Evolutionary conservation across 2,113 vertebrate species (phyloP), one percentile per base, ranked within the genome.

Genomic region (Elgaria multicarinata): DNA sequence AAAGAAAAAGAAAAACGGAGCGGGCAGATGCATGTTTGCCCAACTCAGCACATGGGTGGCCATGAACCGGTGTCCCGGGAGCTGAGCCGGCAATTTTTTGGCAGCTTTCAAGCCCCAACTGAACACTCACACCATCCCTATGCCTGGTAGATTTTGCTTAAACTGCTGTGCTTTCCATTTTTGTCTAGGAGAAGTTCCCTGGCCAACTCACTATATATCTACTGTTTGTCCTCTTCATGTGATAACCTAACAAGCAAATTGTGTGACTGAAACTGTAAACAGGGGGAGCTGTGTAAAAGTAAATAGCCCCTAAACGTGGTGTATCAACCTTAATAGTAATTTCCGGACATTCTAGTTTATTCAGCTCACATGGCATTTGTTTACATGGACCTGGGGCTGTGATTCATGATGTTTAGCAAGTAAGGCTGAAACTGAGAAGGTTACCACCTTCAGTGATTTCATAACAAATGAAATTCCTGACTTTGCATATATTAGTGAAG

Each of bases 391-490:
- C 62, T 28, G 42, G 14, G 16, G 20, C 88, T 78, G n/a, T 85
- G 82, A 85, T 85, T 89, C 83, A 78, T 55, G 58, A 84, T 85
- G 88, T 85, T 89, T 89, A 85, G 74, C 81, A 67, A 89, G 62
- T 53, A 77, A 89, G 74, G 74, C 72, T 44, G 66, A n/a, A 44
- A 55, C 58, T 24, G 62, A 66, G 82, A 85, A 89, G 88, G 83
- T 89, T 85, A 89, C 88, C 83, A 58, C 74, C 62, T 84, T 69
- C 46, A 55, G 74, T 89, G 82, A 85, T 89, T 78, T 85, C 88
- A 69, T 89, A 89, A 44, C 62, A 89, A 89, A 89, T 89, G 82
- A 89, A 89, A 77, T 89, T 78, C 88, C 88, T 89, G 88, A 85
- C 88, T 89, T 85, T 78, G 88, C 88, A 89, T 89, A 89, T 69